phyloP scores from a whole-genome alignment of 2,888 invertebrate species.

The Panopea generosa region DNA sequence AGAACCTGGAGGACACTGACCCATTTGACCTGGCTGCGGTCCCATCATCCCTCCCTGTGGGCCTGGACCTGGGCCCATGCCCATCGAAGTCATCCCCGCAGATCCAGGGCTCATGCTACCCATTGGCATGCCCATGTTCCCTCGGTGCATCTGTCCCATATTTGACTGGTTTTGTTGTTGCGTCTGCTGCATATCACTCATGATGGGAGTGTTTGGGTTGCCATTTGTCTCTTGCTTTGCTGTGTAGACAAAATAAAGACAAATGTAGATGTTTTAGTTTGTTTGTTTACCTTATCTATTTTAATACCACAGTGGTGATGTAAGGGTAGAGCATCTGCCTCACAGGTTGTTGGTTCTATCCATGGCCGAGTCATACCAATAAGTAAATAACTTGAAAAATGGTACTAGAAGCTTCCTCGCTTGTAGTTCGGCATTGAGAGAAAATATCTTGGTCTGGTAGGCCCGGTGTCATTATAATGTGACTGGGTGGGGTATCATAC shows the following conservation, averaged over 20 bases:
- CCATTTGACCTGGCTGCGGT: neutral
- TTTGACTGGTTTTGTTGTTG: constrained; percentile 15
- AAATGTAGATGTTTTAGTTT: too few relatives aligned
- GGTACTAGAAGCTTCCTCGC: too few relatives aligned
- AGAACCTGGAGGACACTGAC: constrained; percentile 14
- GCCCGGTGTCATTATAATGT: too few relatives aligned
- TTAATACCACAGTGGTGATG: too few relatives aligned
- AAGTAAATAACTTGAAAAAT: too few relatives aligned
- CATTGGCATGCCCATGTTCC: constrained; percentile 25
- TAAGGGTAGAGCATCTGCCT: too few relatives aligned
- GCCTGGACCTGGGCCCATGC: constrained; percentile 12
- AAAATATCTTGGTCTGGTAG: too few relatives aligned
- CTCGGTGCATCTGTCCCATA: constrained; percentile 23
- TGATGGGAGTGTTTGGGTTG: constrained; percentile 51
- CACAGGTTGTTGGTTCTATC: too few relatives aligned
- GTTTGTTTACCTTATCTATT: too few relatives aligned
- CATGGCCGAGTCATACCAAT: too few relatives aligned
- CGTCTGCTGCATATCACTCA: constrained; percentile 36
- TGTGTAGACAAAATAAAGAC: constrained; percentile 6
- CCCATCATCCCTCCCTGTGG: constrained; percentile 15
- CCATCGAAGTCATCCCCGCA: constrained; percentile 25
- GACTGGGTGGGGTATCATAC: too few relatives aligned
- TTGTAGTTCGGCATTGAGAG: too few relatives aligned
- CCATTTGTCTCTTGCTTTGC: constrained; percentile 59
- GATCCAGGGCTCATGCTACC: constrained; percentile 52